These are phyloP conservation scores for Amitus sp. DNA, from an alignment of 2,888 invertebrate species.

Conservation along the genomic window DNA sequence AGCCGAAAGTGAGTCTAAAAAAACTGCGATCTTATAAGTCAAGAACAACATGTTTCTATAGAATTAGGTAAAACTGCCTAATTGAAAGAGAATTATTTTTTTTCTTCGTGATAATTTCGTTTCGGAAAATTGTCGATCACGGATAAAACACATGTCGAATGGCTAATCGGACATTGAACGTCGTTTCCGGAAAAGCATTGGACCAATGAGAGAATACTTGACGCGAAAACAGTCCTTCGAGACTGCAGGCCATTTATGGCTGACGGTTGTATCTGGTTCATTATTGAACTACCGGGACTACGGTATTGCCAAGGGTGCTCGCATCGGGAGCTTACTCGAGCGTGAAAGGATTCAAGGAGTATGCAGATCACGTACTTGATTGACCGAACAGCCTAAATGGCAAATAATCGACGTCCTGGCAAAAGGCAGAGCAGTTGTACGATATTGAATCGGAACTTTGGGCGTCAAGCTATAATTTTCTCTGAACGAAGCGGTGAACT, in stretches of 20 bases:
- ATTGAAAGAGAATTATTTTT: too few species aligned
- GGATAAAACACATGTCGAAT: constrained; percentile 18
- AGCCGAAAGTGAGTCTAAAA: too few species aligned
- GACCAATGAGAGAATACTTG: constrained; percentile 18
- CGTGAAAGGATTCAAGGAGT: constrained; percentile 21
- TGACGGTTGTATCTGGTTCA: constrained; percentile 51
- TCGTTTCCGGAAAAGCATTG: constrained; percentile 17
- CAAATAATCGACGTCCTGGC: constrained; percentile 24
- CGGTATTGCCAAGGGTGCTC: constrained; percentile 10
- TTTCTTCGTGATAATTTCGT: too few species aligned
- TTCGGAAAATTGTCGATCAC: too few species aligned
- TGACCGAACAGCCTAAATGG: constrained; percentile 43
- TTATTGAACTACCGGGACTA: constrained; percentile 52
- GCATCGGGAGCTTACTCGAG: constrained; percentile 3
- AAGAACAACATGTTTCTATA: too few species aligned
- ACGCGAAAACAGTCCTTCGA: constrained; percentile 17
- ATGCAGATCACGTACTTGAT: constrained; percentile 56
- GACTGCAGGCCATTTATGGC: constrained; percentile 36
- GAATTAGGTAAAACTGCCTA: too few species aligned
- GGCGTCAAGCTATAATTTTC: too few species aligned
- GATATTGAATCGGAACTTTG: too few species aligned
- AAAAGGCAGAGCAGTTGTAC: too few species aligned
- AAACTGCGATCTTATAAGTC: too few species aligned
- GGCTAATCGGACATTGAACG: constrained; percentile 12
- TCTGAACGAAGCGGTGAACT: too few species aligned